phyloP scores from a whole-genome alignment of 2,797 vertebrate genomes.

The Acestrorhynchus altus region DNA sequence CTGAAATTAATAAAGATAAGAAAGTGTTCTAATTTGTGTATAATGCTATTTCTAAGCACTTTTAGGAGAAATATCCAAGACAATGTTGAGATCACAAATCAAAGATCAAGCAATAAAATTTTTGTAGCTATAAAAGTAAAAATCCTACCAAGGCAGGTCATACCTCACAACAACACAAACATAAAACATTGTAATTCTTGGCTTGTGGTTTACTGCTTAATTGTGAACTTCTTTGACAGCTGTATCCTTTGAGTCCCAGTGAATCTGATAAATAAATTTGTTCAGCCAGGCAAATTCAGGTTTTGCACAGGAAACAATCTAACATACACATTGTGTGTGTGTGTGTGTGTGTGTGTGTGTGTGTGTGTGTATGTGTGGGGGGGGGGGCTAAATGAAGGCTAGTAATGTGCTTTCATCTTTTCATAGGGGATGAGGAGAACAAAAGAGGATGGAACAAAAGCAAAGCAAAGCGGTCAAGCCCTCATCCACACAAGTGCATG shows the following conservation, averaged over 20 bases:
- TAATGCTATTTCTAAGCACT: too few relatives aligned
- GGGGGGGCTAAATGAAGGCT: not conserved
- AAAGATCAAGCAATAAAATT: too few relatives aligned
- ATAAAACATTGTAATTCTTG: not conserved
- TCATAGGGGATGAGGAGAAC: constrained; percentile 16
- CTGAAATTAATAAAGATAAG: too few relatives aligned
- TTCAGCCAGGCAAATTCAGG: not conserved
- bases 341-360: too few relatives aligned
- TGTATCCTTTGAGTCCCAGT: not conserved
- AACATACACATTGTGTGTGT: not conserved
- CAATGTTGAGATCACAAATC: too few relatives aligned
- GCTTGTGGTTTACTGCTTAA: not conserved
- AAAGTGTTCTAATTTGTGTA: too few relatives aligned
- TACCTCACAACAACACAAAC: too few relatives aligned
- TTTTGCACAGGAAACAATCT: not conserved
- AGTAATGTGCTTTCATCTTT: constrained; percentile 13
- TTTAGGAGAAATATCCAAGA: too few relatives aligned
- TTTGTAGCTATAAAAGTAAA: too few relatives aligned
- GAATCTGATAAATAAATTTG: too few relatives aligned
- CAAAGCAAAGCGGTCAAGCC: not conserved
- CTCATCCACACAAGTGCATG: constrained; percentile 19
- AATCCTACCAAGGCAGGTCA: too few relatives aligned
- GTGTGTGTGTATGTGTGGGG: too few relatives aligned
- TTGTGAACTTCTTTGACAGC: not conserved
- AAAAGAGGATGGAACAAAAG: constrained; percentile 16